These are phyloP conservation scores for Cantharis flavilabris DNA, from an alignment of 2,888 invertebrate species.

Conservation along the genomic window DNA sequence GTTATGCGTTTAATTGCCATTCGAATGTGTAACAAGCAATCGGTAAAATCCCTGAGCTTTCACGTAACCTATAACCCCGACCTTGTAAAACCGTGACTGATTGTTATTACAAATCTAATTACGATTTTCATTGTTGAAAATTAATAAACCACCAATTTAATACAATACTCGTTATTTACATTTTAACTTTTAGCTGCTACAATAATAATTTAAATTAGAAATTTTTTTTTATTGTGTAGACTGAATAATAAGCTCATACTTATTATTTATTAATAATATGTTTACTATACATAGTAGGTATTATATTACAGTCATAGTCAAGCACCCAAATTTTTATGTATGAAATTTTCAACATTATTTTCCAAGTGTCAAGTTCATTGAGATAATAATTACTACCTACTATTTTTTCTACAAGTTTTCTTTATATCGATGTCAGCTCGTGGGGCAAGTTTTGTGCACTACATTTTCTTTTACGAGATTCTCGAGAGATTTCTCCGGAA, in stretches of 20 bases:
- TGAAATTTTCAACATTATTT: background rate
- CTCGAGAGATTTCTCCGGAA: too few relatives aligned
- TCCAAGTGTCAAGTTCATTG: background rate
- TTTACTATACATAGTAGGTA: too few relatives aligned
- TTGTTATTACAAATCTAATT: background rate
- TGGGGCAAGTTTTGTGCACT: too few relatives aligned
- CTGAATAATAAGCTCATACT: background rate
- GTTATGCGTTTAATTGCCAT: slow-evolving; percentile 5
- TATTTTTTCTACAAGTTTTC: background rate
- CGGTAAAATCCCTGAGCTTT: slow-evolving; percentile 10
- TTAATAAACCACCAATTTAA: background rate
- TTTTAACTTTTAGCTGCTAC: background rate
- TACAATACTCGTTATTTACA: background rate
- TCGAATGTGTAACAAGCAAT: background rate
- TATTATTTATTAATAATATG: too few relatives aligned
- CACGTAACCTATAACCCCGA: slow-evolving; percentile 24
- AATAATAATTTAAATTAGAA: background rate
- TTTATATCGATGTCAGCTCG: background rate
- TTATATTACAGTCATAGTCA: background rate
- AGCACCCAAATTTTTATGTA: background rate
- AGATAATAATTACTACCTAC: background rate
- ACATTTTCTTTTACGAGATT: too few relatives aligned
- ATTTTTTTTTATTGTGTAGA: background rate
- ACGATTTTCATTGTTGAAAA: background rate
- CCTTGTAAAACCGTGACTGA: slow-evolving; percentile 23